Evolutionary conservation across 2,113 vertebrate species (phyloP), one percentile per base, ranked within the genome.

Genomic region (Probosciger aterrimus): DNA sequence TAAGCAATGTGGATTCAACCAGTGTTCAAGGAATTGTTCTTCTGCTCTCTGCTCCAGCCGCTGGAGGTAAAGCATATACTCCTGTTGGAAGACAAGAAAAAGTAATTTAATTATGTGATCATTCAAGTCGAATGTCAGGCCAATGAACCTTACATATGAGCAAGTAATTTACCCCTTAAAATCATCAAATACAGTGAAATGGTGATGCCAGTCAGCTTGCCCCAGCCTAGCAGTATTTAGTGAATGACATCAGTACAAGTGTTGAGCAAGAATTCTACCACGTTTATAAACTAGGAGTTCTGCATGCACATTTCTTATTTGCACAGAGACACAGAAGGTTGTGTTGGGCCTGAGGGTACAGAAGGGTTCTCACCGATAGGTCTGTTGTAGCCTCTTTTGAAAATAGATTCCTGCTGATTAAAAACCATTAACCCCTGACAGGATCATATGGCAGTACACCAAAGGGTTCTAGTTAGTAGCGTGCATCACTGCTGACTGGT

Each of bases 1-100:
- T 80, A 97, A 92, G 91, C 99, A 99, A 85, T 99, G 98, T 6
- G 99, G 99, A 91, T 99, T 99, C 96, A 99, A 52, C 99, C 99
- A 99, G 93, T 99, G 96, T 85, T 99, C 99, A 96, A 99, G 73
- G 96, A 98, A 98, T 74, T 98, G 99, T 95, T 99, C 99, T 95
- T 99, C 99, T 10, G 99, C 97, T 37, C 98, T 97, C 92, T 98
- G 99, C 79, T 99, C 99, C 98, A 99, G 96, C 77, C 30, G 95
- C 93, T 99, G 99, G 93, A 99, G 97, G 93, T 99, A 95, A 82
- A 99, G 96, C 98, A 99, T 93, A 84, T 99, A 98, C 80, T 99
- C 99, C 99, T 99, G 88, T 52, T 75, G 25, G 67, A 91, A 96
- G 62, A 93, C 84, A 94, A 81, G 5, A 60, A 57, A 44, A 39